Evolutionary conservation across 2,888 invertebrate species (phyloP).

Genomic region (Lissonota sp.): DNA sequence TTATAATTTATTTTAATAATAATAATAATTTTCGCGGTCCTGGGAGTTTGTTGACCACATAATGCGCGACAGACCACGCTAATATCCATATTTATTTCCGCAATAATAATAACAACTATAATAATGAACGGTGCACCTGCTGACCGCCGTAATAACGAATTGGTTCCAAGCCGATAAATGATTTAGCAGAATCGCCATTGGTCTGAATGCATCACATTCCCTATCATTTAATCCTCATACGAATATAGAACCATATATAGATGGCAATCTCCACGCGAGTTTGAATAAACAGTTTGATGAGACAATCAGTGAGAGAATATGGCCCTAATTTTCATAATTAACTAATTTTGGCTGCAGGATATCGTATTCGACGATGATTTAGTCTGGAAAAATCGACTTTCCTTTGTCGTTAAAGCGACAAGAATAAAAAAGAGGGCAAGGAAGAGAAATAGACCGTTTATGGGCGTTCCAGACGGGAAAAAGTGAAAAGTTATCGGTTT

Average conservation of each 20-base stretch:
- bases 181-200: constrained; percentile 21
- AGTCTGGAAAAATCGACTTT: not conserved
- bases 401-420: not conserved
- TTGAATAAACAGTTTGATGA: not conserved
- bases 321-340: not conserved
- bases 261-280: not conserved
- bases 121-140: constrained; percentile 18
- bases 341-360: not conserved
- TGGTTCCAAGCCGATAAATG: constrained; percentile 40
- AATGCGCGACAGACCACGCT: too few relatives aligned
- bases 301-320: constrained; percentile 1
- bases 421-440: not conserved
- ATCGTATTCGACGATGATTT: not conserved
- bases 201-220: constrained; percentile 31
- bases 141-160: constrained; percentile 40
- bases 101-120: not conserved
- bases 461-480: not conserved
- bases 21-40: too few relatives aligned
- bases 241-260: not conserved
- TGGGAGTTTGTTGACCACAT: too few relatives aligned
- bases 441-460: not conserved
- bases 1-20: too few relatives aligned
- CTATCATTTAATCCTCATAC: constrained; percentile 33
- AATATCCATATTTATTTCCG: not conserved
- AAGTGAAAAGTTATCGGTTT: constrained; percentile 54